These are phyloP conservation scores for Bergia puertoricense DNA, from an alignment of 92 coral and sea anemone species.

Conservation along the genomic window DNA sequence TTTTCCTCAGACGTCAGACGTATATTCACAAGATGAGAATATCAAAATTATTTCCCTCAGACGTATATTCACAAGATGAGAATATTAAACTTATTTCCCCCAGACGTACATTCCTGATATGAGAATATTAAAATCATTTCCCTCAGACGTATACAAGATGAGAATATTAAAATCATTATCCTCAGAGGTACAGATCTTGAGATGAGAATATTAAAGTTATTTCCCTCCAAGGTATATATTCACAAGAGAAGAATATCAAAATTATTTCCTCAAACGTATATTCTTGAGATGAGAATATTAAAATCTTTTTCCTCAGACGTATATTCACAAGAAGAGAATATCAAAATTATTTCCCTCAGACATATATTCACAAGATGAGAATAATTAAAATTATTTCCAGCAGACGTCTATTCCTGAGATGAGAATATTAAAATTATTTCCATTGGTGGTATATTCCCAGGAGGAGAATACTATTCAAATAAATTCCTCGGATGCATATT, in stretches of 20 bases:
- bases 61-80: not conserved
- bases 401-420: not conserved
- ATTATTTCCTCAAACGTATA: not conserved
- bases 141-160: not conserved
- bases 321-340: not conserved
- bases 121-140: not conserved
- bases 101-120: not conserved
- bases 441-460: not conserved
- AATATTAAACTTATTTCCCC: not conserved
- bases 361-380: not conserved
- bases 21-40: not conserved
- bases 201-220: not conserved
- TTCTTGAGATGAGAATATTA: too few relatives aligned
- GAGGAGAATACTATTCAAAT: not conserved
- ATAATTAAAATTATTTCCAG: not conserved
- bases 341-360: not conserved
- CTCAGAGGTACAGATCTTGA: not conserved
- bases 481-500: not conserved
- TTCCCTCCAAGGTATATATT: not conserved
- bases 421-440: not conserved
- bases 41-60: not conserved
- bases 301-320: not conserved
- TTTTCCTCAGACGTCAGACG: not conserved
- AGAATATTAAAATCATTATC: not conserved
- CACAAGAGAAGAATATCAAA: not conserved